Evolutionary conservation across 2,113 vertebrate species (phyloP).

Genomic region (Syngnathus typhle): DNA sequence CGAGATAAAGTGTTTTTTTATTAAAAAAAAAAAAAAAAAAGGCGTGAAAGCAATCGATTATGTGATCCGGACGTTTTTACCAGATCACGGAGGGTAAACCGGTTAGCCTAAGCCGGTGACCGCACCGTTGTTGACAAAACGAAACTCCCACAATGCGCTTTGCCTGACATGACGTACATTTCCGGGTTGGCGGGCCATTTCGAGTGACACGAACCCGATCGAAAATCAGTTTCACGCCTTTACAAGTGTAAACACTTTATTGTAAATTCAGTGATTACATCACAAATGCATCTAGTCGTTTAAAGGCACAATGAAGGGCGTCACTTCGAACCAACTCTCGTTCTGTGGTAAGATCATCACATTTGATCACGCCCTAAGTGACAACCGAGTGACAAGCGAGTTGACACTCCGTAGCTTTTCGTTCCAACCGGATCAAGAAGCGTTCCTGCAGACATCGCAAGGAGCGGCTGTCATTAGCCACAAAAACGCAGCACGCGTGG

Average conservation of each 20-base stretch:
- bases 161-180: conserved; percentile 35
- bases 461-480: conserved; percentile 54
- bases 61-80: background rate
- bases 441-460: conserved; percentile 69
- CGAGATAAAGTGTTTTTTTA: background rate
- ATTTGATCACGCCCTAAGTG: conserved; percentile 57
- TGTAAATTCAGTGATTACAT: background rate
- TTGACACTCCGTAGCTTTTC: conserved; percentile 67
- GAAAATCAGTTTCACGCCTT: background rate
- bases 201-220: background rate
- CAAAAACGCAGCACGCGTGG: conserved; percentile 41
- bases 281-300: background rate
- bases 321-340: conserved; percentile 48
- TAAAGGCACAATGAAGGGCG: background rate
- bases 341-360: conserved; percentile 75
- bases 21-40: background rate
- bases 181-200: conserved; percentile 38
- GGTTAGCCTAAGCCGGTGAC: background rate
- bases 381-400: conserved; percentile 30
- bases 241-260: background rate
- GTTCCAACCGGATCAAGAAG: conserved; percentile 61
- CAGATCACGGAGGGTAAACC: too few species aligned
- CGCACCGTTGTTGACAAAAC: conserved; percentile 9
- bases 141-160: conserved; percentile 54
- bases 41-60: background rate